phyloP scores from a whole-genome alignment of 2,113 vertebrate species.

The Crotalus helleri region DNA sequence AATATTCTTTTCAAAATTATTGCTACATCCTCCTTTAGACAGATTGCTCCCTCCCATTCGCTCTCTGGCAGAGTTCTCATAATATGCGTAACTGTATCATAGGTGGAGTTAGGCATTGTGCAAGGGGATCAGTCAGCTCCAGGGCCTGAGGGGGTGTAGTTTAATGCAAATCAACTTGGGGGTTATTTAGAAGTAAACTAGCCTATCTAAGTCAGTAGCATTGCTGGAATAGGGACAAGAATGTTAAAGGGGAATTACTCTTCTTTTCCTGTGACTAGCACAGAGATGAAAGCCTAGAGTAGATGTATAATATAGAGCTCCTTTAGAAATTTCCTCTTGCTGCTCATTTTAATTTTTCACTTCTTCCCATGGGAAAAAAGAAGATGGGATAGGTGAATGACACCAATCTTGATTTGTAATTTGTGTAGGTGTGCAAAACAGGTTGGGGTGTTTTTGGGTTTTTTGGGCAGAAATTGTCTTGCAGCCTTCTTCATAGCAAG shows the following conservation, averaged over 20 bases:
- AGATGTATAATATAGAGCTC: background rate
- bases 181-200: background rate
- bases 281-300: background rate
- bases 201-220: background rate
- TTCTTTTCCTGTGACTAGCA: background rate
- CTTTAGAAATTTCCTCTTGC: background rate
- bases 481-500: background rate
- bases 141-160: background rate
- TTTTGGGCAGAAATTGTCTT: background rate
- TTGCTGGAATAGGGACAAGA: background rate
- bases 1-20: slow-evolving; percentile 31
- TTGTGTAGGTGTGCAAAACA: background rate
- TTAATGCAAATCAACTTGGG: background rate
- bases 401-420: background rate
- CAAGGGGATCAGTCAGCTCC: background rate
- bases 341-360: background rate
- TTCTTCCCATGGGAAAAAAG: background rate
- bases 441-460: background rate
- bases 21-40: slow-evolving; percentile 2
- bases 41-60: background rate
- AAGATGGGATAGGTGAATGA: background rate
- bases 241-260: background rate
- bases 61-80: background rate
- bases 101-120: background rate
- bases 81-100: background rate